Base-by-base conservation (phyloP, 2,113 vertebrate species). In the Halcyon malimbica region DNA sequence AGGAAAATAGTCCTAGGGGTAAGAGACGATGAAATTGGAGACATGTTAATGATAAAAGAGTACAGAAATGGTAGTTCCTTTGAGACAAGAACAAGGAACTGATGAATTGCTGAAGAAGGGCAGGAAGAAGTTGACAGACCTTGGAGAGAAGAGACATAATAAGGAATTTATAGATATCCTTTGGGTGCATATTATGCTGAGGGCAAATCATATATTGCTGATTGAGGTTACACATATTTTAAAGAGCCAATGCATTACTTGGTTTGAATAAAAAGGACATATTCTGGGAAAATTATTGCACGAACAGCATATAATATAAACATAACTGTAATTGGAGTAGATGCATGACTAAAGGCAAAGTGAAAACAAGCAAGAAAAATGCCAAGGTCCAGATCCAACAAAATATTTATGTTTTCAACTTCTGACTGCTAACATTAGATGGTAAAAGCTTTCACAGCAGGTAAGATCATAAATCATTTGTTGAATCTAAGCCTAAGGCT, bases 351-450 rank as follows among this genome's bases (percentile, higher is more conserved):
- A 87, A 86, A 67, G 64, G 79, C 41, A 93, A 94, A 95, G 13
- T 57, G 64, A 94, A 83, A 96, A 81, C 39, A 93, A 94, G 54
- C n/a, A 74, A 69, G 29, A 42, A 63, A 86, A 96, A 80, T 80
- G 31, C 53, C 4, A 33, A 90, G 53, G 70, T 33, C 29, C 16
- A 69, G 46, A 83, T 88, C 50, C 83, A 93, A 46, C 50, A 74
- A 77, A 86, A 88, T 93, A 95, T 92, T 94, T 87, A 86, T 62
- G 65, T 50, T 94, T 96, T 90, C 54, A 93, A 62, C 39, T 86
- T 95, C 59, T 83, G 54, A 86, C 71, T 86, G 79, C n/a, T 93
- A 86, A 88, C 29, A 59, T 86, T 83, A 92, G 71, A 74, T 65
- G 31, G 37, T 83, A 95, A 94, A 88, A 95, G 57, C 37, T 94